Percentiles rank a stretch among this genome's conserved stretches.
These are phyloP conservation scores for Lottia scabra DNA, from an alignment of 2,888 invertebrate species.

Conservation along the genomic window DNA sequence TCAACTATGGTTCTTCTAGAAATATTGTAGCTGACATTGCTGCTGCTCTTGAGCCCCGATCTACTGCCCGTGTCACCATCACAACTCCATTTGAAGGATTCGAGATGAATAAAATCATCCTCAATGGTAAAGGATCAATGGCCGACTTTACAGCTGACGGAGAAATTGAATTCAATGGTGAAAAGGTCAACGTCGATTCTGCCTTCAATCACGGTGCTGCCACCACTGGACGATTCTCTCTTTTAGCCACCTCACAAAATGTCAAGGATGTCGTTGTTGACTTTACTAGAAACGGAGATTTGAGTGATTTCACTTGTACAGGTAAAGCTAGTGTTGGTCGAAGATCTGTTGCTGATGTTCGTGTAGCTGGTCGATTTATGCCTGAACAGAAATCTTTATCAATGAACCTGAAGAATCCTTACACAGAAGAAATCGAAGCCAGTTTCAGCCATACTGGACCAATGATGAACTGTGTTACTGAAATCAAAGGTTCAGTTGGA, in stretches of 20 bases:
- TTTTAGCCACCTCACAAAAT: not conserved
- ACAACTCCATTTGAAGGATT: slow-evolving; percentile 17
- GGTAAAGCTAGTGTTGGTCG: not conserved
- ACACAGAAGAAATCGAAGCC: slow-evolving; percentile 29
- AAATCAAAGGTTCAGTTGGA: slow-evolving; percentile 21
- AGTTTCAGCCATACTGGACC: slow-evolving; percentile 26
- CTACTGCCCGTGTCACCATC: slow-evolving; percentile 19
- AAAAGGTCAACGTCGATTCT: slow-evolving; percentile 28
- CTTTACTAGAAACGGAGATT: slow-evolving; percentile 10
- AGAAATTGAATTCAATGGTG: slow-evolving; percentile 23
- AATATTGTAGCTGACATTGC: slow-evolving; percentile 13
- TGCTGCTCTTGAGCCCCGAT: slow-evolving; percentile 4
- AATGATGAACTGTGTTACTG: slow-evolving; percentile 22
- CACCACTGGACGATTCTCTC: not conserved
- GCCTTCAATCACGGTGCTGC: not conserved
- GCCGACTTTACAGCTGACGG: slow-evolving; percentile 22
- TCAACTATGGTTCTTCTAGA: slow-evolving; percentile 8
- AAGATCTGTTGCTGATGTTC: not conserved
- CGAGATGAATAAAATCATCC: slow-evolving; percentile 10
- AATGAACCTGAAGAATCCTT: slow-evolving; percentile 29
- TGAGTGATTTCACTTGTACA: not conserved
- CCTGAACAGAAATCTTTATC: not conserved
- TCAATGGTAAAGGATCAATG: slow-evolving; percentile 23
- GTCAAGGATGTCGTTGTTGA: not conserved
- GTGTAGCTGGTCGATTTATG: not conserved